These are phyloP conservation scores for Sesamia nonagrioides DNA, from an alignment of 1,140 invertebrate genomes.

Conservation along the genomic window DNA sequence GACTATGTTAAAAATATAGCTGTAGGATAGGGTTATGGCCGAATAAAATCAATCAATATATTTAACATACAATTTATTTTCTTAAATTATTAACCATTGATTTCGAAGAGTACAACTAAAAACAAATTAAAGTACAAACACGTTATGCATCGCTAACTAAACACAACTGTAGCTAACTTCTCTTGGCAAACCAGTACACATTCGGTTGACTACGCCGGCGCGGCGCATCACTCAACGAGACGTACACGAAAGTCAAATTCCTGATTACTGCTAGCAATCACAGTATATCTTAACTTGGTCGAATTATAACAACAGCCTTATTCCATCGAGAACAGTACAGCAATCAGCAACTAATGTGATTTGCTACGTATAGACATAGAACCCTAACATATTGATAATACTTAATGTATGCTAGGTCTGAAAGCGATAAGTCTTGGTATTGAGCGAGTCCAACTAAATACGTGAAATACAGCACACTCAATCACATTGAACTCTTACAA, in stretches of 20 bases:
- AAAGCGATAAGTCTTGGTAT: constrained; percentile 86
- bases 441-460: constrained; percentile 85
- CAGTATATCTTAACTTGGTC: constrained; percentile 80
- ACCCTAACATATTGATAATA: constrained; percentile 79
- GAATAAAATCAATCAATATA: constrained; percentile 67
- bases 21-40: constrained; percentile 42
- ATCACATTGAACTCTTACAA: constrained; percentile 70
- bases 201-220: constrained; percentile 79
- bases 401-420: constrained; percentile 81
- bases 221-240: constrained; percentile 85
- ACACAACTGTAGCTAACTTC: constrained; percentile 87
- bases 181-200: constrained; percentile 86
- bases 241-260: constrained; percentile 63
- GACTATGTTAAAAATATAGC: background rate
- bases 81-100: constrained; percentile 88
- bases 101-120: constrained; percentile 88
- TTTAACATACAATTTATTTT: constrained; percentile 88
- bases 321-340: constrained; percentile 79
- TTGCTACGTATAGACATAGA: constrained; percentile 81
- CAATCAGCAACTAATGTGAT: constrained; percentile 83
- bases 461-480: constrained; percentile 79
- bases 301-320: constrained; percentile 79
- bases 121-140: constrained; percentile 88
- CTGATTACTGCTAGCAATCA: constrained; percentile 71
- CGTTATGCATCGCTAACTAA: constrained; percentile 87